phyloP scores from a whole-genome alignment of 2,888 invertebrate genomes.

The Agapostemon virescens region DNA sequence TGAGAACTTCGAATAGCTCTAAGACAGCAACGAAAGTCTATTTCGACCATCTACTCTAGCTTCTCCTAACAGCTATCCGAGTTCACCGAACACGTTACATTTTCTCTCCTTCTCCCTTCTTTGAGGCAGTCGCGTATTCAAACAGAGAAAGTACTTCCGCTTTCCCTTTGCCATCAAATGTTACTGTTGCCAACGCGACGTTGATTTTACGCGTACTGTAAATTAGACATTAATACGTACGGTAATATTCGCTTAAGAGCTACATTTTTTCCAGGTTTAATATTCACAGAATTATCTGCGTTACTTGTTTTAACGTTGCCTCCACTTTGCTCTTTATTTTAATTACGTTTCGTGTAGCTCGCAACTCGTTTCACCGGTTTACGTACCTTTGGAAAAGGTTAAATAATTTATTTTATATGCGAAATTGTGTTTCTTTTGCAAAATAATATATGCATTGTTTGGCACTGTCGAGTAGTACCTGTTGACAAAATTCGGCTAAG shows the following conservation, averaged over 20 bases:
- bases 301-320: neutral
- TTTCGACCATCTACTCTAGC: conserved; percentile 50
- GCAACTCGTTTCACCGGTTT: too few species aligned
- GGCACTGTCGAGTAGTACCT: too few species aligned
- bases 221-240: neutral
- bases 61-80: conserved; percentile 4
- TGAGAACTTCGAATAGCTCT: conserved; percentile 54
- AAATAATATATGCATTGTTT: too few species aligned
- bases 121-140: conserved; percentile 17
- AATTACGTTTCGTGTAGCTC: neutral
- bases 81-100: conserved; percentile 4
- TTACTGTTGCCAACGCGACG: conserved; percentile 10
- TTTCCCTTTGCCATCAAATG: neutral
- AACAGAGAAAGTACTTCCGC: conserved; percentile 17
- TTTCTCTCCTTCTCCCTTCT: neutral
- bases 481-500: too few species aligned
- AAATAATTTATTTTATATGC: too few species aligned
- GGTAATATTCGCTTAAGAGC: neutral
- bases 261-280: neutral
- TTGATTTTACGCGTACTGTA: neutral
- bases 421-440: too few species aligned
- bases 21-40: conserved; percentile 50
- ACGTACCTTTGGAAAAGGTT: too few species aligned
- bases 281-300: neutral
- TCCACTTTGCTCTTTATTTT: neutral